Conservation (phyloP, 2,113 vertebrate species). For the Saimiri boliviensis region DNA sequence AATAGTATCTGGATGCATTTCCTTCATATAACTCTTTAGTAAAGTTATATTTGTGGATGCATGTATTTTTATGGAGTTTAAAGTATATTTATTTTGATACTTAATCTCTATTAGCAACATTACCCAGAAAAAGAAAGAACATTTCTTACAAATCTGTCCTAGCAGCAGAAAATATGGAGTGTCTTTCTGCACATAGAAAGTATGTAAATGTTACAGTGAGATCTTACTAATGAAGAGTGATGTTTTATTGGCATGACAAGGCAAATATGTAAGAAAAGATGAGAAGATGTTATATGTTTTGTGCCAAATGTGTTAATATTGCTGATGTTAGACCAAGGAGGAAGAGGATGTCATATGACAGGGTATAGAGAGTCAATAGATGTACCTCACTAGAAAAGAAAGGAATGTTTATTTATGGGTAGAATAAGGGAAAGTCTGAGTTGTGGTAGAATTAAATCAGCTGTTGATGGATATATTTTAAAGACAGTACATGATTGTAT, state of each 20-base stretch:
- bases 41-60: background rate
- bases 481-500: fast-evolving
- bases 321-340: too few species aligned
- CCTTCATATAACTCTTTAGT: background rate
- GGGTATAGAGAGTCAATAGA: too few species aligned
- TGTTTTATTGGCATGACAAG: too few species aligned
- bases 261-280: background rate
- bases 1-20: background rate
- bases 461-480: too few species aligned
- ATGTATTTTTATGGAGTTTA: background rate
- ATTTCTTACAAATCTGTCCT: background rate
- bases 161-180: too few species aligned
- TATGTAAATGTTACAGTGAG: background rate
- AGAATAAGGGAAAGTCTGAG: background rate
- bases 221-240: background rate
- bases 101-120: too few species aligned
- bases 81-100: background rate
- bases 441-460: too few species aligned
- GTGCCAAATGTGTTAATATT: background rate
- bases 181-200: fast-evolving
- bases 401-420: background rate
- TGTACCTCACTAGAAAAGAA: too few species aligned
- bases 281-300: too few species aligned
- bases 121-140: fast-evolving
- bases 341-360: too few species aligned